phyloP scores from a whole-genome alignment of 2,888 invertebrate species.

The Isotomurus palustris region DNA sequence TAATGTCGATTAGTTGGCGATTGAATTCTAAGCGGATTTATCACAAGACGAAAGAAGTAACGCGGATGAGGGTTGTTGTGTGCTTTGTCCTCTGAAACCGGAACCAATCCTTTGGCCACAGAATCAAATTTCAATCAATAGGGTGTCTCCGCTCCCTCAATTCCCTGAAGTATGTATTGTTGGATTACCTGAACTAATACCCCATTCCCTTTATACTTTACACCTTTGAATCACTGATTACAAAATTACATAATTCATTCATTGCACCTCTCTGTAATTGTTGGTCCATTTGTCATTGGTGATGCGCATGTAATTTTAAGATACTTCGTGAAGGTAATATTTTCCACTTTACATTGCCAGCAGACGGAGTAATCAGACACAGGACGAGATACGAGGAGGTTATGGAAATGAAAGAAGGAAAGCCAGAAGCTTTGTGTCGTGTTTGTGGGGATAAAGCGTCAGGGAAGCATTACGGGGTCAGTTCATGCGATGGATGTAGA shows the following conservation, averaged over 20 bases:
- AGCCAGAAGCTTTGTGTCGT: slow-evolving; percentile 63
- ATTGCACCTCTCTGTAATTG: no score
- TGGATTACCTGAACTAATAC: not conserved
- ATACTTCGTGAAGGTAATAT: no score
- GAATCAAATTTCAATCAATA: slow-evolving; percentile 9
- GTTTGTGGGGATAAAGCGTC: slow-evolving; percentile 75
- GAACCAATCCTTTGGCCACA: slow-evolving; percentile 11
- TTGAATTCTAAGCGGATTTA: no score
- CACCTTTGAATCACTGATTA: no score
- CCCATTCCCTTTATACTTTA: not conserved
- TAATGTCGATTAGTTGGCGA: no score
- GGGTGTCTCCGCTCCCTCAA: not conserved
- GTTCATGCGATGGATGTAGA: slow-evolving; percentile 78
- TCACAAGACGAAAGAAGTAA: no score
- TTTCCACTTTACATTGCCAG: no score
- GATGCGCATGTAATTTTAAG: no score
- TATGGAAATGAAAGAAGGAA: slow-evolving; percentile 11
- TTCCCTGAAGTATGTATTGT: not conserved
- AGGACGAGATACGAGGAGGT: not conserved
- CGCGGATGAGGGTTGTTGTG: not conserved
- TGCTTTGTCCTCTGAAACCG: not conserved
- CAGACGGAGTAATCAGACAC: no score
- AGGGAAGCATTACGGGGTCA: slow-evolving; percentile 86
- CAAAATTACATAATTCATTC: not conserved
- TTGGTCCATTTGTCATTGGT: no score